Conservation (phyloP, 2,113 vertebrate species). For the Bombycilla garrulus region DNA sequence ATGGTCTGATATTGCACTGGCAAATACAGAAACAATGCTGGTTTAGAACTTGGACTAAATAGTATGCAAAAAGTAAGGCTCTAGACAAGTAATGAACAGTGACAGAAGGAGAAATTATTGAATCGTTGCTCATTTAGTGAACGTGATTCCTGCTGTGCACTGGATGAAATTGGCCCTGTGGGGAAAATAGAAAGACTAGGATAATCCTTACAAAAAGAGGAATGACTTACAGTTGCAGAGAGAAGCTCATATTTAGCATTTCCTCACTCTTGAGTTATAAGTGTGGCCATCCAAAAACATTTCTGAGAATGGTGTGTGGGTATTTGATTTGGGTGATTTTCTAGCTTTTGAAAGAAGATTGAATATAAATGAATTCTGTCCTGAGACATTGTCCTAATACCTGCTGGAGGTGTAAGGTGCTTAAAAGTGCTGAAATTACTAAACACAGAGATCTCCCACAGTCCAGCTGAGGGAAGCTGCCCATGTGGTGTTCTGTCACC, state of each 20-base stretch:
- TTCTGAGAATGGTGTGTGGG: not conserved
- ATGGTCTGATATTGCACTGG: not conserved
- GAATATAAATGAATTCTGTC: not conserved
- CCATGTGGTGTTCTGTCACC: not conserved
- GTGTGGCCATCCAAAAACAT: not conserved
- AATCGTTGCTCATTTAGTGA: slow-evolving; percentile 39
- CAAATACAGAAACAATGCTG: not conserved
- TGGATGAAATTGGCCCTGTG: slow-evolving; percentile 20
- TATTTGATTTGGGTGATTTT: not conserved
- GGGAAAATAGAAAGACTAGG: not conserved
- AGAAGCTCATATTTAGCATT: not conserved
- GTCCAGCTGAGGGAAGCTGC: not conserved
- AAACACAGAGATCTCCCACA: not conserved
- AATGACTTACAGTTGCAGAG: not conserved
- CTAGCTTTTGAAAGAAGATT: not conserved
- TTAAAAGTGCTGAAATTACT: not conserved
- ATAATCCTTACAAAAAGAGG: slow-evolving; percentile 8
- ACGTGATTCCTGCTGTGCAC: not conserved
- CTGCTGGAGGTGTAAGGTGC: not conserved
- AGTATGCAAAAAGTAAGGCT: slow-evolving; percentile 10
- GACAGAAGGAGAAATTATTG: slow-evolving; percentile 55
- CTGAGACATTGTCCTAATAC: not conserved
- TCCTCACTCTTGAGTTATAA: not conserved
- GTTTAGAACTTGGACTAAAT: not conserved
- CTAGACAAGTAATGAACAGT: slow-evolving; percentile 31